Conservation (phyloP, 1,140 invertebrate species). For the Dysdera silvatica region DNA sequence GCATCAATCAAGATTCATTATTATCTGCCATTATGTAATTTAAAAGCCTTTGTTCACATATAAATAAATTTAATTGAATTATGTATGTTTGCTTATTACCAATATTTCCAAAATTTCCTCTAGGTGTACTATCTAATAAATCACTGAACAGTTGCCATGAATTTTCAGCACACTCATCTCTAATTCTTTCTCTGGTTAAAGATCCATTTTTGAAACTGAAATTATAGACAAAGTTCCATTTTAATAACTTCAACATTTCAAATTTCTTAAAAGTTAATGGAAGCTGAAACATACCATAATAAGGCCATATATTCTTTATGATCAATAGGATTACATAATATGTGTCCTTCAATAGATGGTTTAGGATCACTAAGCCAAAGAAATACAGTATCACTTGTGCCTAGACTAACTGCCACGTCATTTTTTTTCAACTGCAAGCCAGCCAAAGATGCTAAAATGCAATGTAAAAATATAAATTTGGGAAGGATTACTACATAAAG, state of each 20-base stretch:
- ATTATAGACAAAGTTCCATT: background rate
- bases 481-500: no score
- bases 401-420: slow-evolving; percentile 81
- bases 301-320: slow-evolving; percentile 72
- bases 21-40: no score
- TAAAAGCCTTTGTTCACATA: no score
- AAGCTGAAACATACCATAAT: slow-evolving; percentile 57
- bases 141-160: slow-evolving; percentile 81
- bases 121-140: slow-evolving; percentile 68
- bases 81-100: no score
- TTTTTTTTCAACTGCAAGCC: slow-evolving; percentile 70
- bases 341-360: slow-evolving; percentile 62
- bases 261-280: background rate
- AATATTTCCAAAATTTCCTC: slow-evolving; percentile 88
- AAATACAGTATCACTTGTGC: slow-evolving; percentile 87
- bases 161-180: slow-evolving; percentile 60
- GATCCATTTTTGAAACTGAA: slow-evolving; percentile 88
- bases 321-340: slow-evolving; percentile 76
- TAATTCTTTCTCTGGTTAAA: slow-evolving; percentile 72
- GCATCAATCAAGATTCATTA: no score
- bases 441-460: slow-evolving; percentile 53
- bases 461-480: background rate
- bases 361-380: slow-evolving; percentile 63
- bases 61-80: no score
- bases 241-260: background rate